Percentiles rank a stretch among this genome's conserved stretches.
Evolutionary conservation across 1,140 invertebrate genomes (phyloP).

Genomic region (Asbolus verrucosus): DNA sequence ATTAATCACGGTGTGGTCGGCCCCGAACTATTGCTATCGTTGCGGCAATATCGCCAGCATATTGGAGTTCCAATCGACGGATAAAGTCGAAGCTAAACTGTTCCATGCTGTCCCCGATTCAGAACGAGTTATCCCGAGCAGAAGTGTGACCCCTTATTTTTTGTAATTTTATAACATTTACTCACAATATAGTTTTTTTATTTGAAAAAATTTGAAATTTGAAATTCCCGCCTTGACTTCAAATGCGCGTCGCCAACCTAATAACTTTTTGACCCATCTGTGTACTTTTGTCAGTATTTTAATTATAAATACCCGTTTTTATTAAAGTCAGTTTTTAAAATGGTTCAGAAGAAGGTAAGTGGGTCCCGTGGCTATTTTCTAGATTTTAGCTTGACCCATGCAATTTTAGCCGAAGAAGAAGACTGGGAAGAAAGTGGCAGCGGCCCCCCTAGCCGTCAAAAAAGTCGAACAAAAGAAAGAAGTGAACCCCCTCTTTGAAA

Average conservation of each 20-base stretch:
- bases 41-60: conserved; percentile 96
- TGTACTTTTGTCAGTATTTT: too few relatives aligned
- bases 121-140: conserved; percentile 90
- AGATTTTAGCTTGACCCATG: too few relatives aligned
- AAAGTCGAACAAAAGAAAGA: conserved; percentile 93
- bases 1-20: conserved; percentile 97
- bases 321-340: conserved; percentile 51
- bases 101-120: conserved; percentile 95
- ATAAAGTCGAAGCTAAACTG: conserved; percentile 84
- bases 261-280: too few relatives aligned
- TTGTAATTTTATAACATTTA: conserved; percentile 71
- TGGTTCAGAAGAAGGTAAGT: conserved; percentile 64
- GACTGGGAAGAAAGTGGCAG: conserved; percentile 95
- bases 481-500: conserved; percentile 97
- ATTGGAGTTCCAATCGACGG: conserved; percentile 82
- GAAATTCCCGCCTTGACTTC: conserved; percentile 8
- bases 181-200: conserved; percentile 17
- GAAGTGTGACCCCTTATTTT: conserved; percentile 96
- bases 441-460: conserved; percentile 90
- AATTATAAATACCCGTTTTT: too few relatives aligned
- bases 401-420: conserved; percentile 89
- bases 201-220: background rate
- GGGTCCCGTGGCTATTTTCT: conserved; percentile 17
- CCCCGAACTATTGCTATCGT: conserved; percentile 96
- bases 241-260: conserved; percentile 11